Percentiles rank a stretch among this genome's conserved stretches.
Conservation (phyloP, 2,888 invertebrate genomes). For the Melipona bicolor region DNA sequence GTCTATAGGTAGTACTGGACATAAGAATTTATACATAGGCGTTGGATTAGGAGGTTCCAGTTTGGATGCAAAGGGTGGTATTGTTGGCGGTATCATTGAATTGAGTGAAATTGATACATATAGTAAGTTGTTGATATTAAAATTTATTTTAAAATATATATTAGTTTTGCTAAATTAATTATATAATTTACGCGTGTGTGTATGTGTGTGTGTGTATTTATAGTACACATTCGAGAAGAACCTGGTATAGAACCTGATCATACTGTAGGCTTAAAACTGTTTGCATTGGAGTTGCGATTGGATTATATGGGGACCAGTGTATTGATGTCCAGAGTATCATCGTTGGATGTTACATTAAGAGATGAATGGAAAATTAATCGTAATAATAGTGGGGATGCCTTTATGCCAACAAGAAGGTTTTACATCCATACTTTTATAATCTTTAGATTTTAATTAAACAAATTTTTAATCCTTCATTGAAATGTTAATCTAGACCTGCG, state of each 20-base stretch:
- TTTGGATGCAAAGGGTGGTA: slow-evolving; percentile 98
- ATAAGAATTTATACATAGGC: slow-evolving; percentile 96
- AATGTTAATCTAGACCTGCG: slow-evolving; percentile 87
- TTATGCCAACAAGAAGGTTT: slow-evolving; percentile 88
- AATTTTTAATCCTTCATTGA: slow-evolving; percentile 7
- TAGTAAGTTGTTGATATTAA: slow-evolving; percentile 85
- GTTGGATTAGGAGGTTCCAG: slow-evolving; percentile 95
- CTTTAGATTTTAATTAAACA: neutral
- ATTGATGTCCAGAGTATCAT: slow-evolving; percentile 94
- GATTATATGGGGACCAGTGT: slow-evolving; percentile 99
- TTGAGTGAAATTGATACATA: slow-evolving; percentile 95
- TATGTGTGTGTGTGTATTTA: slow-evolving; percentile 63
- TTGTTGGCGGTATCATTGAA: slow-evolving; percentile 98
- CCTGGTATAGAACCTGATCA: slow-evolving; percentile 96
- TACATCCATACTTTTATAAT: neutral
- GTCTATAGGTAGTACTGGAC: slow-evolving; percentile 96
- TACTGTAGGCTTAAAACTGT: slow-evolving; percentile 91
- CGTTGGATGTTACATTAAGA: slow-evolving; percentile 91
- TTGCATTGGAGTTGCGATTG: slow-evolving; percentile 94
- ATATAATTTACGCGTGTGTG: neutral
- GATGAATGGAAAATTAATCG: slow-evolving; percentile 94
- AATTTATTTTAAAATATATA: neutral
- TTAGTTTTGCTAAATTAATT: neutral
- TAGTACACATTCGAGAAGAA: slow-evolving; percentile 95
- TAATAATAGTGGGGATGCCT: slow-evolving; percentile 84